Conservation (phyloP, 1,140 invertebrate species). For the Zaprionus africanus region DNA sequence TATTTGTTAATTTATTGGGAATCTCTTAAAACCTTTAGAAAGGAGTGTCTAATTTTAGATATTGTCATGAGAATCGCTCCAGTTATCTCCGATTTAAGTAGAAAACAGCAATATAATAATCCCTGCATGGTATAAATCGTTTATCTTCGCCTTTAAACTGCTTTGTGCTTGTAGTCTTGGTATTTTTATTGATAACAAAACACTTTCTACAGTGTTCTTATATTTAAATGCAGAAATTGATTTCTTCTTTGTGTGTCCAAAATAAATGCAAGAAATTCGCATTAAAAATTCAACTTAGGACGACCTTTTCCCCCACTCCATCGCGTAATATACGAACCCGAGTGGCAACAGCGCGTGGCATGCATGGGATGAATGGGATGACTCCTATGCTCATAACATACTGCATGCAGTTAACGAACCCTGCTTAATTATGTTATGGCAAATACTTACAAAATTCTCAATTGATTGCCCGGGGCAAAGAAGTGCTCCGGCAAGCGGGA, state of each 20-base stretch:
- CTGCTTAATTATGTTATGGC: constrained; percentile 23
- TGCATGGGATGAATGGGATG: too few relatives aligned
- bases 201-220: too few relatives aligned
- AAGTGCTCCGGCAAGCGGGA: constrained; percentile 69
- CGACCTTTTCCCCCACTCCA: not conserved
- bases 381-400: not conserved
- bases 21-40: not conserved
- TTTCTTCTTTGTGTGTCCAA: not conserved
- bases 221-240: not conserved
- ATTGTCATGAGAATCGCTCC: not conserved
- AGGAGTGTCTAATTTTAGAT: not conserved
- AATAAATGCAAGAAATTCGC: not conserved
- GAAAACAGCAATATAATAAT: too few relatives aligned
- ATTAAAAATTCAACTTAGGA: not conserved
- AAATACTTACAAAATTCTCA: constrained; percentile 83
- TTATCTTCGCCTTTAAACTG: too few relatives aligned
- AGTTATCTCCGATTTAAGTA: too few relatives aligned
- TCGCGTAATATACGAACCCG: too few relatives aligned
- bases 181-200: too few relatives aligned
- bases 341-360: too few relatives aligned
- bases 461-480: constrained; percentile 78
- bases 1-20: not conserved
- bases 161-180: too few relatives aligned
- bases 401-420: constrained; percentile 11
- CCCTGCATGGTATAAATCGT: too few relatives aligned